Percentiles rank a stretch among this genome's conserved stretches.
phyloP scores from a whole-genome alignment of 1,140 invertebrate species.

The Conopomorpha cramerella region DNA sequence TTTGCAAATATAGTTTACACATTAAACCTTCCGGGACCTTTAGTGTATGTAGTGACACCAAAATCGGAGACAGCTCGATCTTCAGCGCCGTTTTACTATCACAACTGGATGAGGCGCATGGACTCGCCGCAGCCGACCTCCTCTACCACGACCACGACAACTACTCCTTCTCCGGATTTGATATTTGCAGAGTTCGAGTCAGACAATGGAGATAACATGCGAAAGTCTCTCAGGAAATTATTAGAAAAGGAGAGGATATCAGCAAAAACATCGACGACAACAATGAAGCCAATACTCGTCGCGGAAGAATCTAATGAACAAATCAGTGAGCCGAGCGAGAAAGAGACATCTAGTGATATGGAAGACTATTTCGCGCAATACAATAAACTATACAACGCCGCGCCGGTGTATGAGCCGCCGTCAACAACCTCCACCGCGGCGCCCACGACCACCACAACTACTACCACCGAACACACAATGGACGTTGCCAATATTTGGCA shows the following conservation, averaged over 20 bases:
- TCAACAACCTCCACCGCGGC: conserved; percentile 4
- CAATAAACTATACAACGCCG: conserved; percentile 21
- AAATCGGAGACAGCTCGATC: conserved; percentile 18
- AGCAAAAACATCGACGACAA: conserved; percentile 15
- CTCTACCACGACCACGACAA: conserved; percentile 18
- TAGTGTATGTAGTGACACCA: conserved; percentile 45
- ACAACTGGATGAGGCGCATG: conserved; percentile 46
- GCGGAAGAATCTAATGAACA: conserved; percentile 11
- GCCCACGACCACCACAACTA: conserved; percentile 3
- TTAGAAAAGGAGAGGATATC: conserved; percentile 33
- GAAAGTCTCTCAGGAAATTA: conserved; percentile 40
- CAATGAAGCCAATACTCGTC: conserved; percentile 31
- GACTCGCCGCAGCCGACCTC: conserved; percentile 21
- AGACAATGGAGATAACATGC: conserved; percentile 20
- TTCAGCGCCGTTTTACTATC: conserved; percentile 42
- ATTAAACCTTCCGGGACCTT: conserved; percentile 27
- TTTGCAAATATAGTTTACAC: conserved; percentile 13
- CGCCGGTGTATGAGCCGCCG: conserved; percentile 22
- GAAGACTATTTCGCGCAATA: conserved; percentile 26
- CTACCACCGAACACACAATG: conserved; percentile 6
- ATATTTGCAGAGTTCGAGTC: conserved; percentile 53
- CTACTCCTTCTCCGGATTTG: conserved; percentile 34
- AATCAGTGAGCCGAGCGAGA: conserved; percentile 9
- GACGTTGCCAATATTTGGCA: conserved; percentile 49
- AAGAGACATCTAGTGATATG: conserved; percentile 15